Percentiles rank a stretch among this genome's conserved stretches.
These are phyloP conservation scores for Palaemon carinicauda DNA, from an alignment of 1,140 invertebrate species.

Conservation along the genomic window DNA sequence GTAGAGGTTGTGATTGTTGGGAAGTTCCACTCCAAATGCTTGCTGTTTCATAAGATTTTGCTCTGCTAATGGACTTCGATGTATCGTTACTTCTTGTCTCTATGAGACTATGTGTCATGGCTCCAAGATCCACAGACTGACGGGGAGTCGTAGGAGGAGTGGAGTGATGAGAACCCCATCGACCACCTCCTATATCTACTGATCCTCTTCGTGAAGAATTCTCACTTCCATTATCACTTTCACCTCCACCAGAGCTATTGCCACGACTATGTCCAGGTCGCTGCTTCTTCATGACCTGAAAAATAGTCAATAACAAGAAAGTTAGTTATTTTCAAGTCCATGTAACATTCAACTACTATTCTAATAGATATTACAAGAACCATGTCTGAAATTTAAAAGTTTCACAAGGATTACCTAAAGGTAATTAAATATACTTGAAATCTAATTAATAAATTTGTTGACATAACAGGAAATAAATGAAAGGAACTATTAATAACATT, in stretches of 20 bases:
- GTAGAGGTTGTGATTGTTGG: slow-evolving; percentile 1
- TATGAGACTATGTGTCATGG: slow-evolving; percentile 47
- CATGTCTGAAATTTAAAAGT: too few relatives aligned
- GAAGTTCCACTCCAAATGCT: slow-evolving; percentile 19
- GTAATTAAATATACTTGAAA: too few relatives aligned
- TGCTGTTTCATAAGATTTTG: slow-evolving; percentile 45
- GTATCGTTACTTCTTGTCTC: slow-evolving; percentile 41
- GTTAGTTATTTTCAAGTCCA: neutral
- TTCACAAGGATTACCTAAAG: too few relatives aligned
- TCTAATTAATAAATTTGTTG: too few relatives aligned
- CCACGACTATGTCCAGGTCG: slow-evolving; percentile 51
- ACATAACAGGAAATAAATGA: too few relatives aligned
- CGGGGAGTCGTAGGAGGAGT: slow-evolving; percentile 36
- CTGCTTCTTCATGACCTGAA: slow-evolving; percentile 59
- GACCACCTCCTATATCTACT: slow-evolving; percentile 29
- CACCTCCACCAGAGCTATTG: slow-evolving; percentile 50
- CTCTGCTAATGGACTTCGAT: slow-evolving; percentile 25
- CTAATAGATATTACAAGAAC: too few relatives aligned
- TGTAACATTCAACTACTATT: too few relatives aligned
- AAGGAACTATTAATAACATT: too few relatives aligned
- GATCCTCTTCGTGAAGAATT: slow-evolving; percentile 45
- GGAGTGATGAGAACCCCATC: slow-evolving; percentile 40
- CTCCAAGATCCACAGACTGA: slow-evolving; percentile 35
- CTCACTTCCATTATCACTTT: slow-evolving; percentile 30
- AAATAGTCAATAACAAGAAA: neutral